Evolutionary conservation across 2,797 vertebrate species (phyloP), one percentile per base, ranked within the genome.

Genomic region (Eleutherodactylus coqui): DNA sequence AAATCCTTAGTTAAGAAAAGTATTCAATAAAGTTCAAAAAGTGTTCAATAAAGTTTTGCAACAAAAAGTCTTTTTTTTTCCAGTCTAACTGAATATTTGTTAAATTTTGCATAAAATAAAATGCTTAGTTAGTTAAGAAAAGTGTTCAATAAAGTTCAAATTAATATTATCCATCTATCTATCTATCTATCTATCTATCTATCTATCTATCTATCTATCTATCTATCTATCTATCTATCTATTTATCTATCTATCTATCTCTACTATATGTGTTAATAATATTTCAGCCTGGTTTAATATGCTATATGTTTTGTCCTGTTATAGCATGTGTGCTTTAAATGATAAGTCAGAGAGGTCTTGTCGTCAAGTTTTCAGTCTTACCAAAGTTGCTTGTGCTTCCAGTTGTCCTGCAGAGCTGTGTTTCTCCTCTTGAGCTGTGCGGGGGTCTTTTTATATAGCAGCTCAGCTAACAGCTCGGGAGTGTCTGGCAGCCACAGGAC

Each of bases 401-500:
- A 88, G 90, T 90, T 53, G 87, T 89, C 89, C 91, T 89, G 89
- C 86, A 3, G 53, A 9, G 1, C 77, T 88, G 43, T 73, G 89
- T 89, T 85, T 86, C 79, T 82, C 73, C 27, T 38, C 69, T 89
- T 62, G 87, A 83, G 53, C 85, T 3, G 80, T 79, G 88, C 6
- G 47, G 19, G 88, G 29, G 87, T 89, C 81, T 92, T 92, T 85
- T 95, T 95, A 94, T 95, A 94, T 95, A 95, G 93, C 91, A 84
- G 86, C 72, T 83, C 81, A 83, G 81, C 75, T 70, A 58, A 41
- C 64, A 87, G 67, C 92, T 77, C 87, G 91, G 90, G 88, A 67
- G 87, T 94, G 95, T 94, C 94, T 92, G 76, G 21, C 90, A 85
- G 93, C 93, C 94, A 94, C 88, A 73, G 87, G 90, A 90, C 86